Evolutionary conservation across 37 sponge, comb jelly and placozoan genomes (phyloP).

Genomic region (Bolinopsis microptera): DNA sequence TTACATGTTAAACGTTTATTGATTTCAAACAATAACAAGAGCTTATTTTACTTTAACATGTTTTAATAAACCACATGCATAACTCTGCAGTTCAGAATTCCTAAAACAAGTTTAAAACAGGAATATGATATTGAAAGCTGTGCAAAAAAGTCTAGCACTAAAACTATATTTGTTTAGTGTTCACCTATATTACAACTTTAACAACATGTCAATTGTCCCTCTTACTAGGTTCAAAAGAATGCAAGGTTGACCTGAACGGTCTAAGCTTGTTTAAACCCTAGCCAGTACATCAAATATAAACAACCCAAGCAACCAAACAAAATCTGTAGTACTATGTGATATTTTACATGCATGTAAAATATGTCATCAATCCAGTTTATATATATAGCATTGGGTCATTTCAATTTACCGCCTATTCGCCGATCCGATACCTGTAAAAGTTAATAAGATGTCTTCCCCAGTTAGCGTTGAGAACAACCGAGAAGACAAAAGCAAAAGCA

Average conservation of each 20-base stretch:
- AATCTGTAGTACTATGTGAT: neutral
- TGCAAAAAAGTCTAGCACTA: too few species aligned
- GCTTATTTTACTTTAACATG: too few species aligned
- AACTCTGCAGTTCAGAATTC: neutral
- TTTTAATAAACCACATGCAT: neutral
- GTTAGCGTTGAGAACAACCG: constrained; percentile 15
- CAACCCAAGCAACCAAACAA: neutral
- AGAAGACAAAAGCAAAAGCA: neutral
- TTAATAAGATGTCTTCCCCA: constrained; percentile 57
- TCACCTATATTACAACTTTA: too few species aligned
- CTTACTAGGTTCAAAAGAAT: too few species aligned
- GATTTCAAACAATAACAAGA: neutral
- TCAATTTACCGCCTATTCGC: neutral
- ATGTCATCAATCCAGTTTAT: neutral
- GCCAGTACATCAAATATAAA: neutral
- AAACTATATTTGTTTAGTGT: too few species aligned
- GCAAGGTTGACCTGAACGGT: too few species aligned
- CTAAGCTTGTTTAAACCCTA: too few species aligned
- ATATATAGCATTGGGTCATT: neutral
- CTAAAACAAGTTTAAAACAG: neutral
- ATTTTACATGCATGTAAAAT: neutral
- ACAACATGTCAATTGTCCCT: too few species aligned
- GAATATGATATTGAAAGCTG: too few species aligned
- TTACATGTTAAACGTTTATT: neutral
- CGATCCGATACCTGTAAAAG: constrained; percentile 54